Conservation (phyloP, 2,888 invertebrate species). For the Celastrina argiolus region DNA sequence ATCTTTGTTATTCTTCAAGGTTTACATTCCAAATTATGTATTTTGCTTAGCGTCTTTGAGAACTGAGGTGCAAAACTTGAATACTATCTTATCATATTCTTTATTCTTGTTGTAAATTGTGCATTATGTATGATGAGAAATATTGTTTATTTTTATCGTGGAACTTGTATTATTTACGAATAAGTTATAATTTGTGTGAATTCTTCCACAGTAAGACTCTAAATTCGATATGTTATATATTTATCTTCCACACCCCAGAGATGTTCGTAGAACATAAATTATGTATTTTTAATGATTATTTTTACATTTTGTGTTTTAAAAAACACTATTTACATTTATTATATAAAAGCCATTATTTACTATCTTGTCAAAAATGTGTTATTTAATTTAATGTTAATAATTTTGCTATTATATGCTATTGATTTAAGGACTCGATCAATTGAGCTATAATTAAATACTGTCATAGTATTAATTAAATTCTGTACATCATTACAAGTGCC, state of each 20-base stretch:
- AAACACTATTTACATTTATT: not conserved
- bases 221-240: not conserved
- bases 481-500: constrained; percentile 7
- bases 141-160: not conserved
- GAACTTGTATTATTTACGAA: not conserved
- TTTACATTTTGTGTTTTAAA: not conserved
- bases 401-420: not conserved
- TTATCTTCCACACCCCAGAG: not conserved
- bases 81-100: not conserved
- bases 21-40: constrained; percentile 3
- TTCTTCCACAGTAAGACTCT: not conserved
- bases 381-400: not conserved
- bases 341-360: constrained; percentile 4
- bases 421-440: not conserved
- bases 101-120: not conserved
- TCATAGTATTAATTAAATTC: not conserved
- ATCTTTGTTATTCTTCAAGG: not conserved
- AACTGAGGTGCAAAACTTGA: not conserved
- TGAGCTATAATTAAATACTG: not conserved
- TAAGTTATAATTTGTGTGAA: no score
- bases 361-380: not conserved
- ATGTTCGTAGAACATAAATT: constrained; percentile 4
- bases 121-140: not conserved
- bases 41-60: constrained; percentile 1
- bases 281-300: not conserved